Evolutionary conservation across 2,113 vertebrate genomes (phyloP), one percentile per base, ranked within the genome.

Genomic region (Nesoenas mayeri): DNA sequence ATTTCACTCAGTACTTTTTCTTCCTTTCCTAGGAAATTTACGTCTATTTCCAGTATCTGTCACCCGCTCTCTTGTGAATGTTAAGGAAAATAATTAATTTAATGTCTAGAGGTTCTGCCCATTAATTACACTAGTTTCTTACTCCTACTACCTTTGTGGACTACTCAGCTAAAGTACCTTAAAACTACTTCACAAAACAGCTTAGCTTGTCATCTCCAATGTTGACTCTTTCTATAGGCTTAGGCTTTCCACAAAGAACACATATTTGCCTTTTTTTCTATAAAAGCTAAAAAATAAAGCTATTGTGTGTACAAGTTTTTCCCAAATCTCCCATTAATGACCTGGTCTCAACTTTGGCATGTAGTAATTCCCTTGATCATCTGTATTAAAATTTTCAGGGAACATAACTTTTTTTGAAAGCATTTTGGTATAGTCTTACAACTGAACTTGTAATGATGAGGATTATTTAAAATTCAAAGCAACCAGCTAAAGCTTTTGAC

Each of bases 21-120:
- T 72, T 95, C 77, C 47, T 93, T 81, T 97, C 71, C 0, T 24
- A 97, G 85, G 95, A 97, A 96, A 93, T 87, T 79, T 91, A 56
- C 67, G 87, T 89, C 73, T 91, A 79, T 92, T 94, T 67, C 91
- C 85, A 84, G 67, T 95, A 98, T 97, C 96, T 97, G 97, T 89
- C 95, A 84, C 89, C 73, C 85, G 89, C 57, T 95, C 62, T 96
- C 69, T 92, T 95, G 71, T 77, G 94, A 97, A 97, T 79, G 38
- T 67, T 95, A 94, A 94, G 75, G 73, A 34, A 98, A 96, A 97
- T 94, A 36, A 94, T 85, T 96, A 91, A 89, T 92, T 91, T 92
- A 77, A 85, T 80, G 28, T 88, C 74, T 64, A 74, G 44, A 93
- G 66, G 57, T 96, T 79, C 77, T 95, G 83, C 65, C 90, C 83